Base-by-base conservation (phyloP, 2,797 vertebrate species). In the Holocentrus rufus region DNA sequence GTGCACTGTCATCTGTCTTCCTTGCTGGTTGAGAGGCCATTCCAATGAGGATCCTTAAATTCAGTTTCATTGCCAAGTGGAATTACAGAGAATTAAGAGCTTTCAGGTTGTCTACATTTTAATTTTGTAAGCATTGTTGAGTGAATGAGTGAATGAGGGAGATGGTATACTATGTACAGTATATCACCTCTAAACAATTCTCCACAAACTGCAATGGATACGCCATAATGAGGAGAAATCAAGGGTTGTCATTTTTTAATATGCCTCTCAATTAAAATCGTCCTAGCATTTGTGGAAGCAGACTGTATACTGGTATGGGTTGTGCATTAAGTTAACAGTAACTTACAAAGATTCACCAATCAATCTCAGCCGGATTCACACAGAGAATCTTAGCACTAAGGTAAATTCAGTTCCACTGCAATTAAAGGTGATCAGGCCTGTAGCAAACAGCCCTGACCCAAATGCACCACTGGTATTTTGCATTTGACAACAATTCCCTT, bases 31-130 rank as follows among this genome's bases (percentile, higher is more conserved):
- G 82, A 87, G 85, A 79, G 84, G 82, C 84, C 86, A 75, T 75
- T 87, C 82, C 80, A 82, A 77, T 74, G 72, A 86, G 77, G 81
- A 83, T 81, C 85, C 65, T 66, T 74, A 67, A 77, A 82, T 80
- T 42, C 72, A 46, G 44, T 25, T 75, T n/a, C 36, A 8, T 34
- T 61, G 55, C 70, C 66, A 57, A 4, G 18, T 58, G 10, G 20
- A 71, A 59, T 77, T 54, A 18, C 46, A n/a, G 13, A 57, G 46
- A 65, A 53, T 22, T 31, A 60, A 70, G 20, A 53, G 63, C 52
- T 61, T 65, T 60, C 65, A 42, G 57, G 59, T 74, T 71, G 59
- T 13, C 8, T 74, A 50, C 52, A 11, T 30, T 14, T 61, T 62
- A 1, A 1, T 42, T 72, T 63, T 62, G 14, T 36, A 68, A 57